phyloP scores from a whole-genome alignment of 2,888 invertebrate species.

The Lucinisca nassula region DNA sequence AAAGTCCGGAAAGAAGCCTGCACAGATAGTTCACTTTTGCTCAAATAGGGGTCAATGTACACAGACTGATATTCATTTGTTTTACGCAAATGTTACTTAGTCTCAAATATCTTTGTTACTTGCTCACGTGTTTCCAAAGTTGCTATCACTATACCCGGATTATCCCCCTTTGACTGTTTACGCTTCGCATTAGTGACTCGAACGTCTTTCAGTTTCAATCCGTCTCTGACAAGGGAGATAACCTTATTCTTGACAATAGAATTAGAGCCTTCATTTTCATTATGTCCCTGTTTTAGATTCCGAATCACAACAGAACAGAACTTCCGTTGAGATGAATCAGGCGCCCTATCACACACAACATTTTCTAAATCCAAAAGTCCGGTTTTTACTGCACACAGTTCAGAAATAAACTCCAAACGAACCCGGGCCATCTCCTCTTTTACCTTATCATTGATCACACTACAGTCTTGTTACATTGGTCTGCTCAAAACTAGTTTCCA shows the following conservation, averaged over 20 bases:
- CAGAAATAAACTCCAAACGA: background rate
- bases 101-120: background rate
- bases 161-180: constrained; percentile 7
- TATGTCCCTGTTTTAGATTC: background rate
- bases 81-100: background rate
- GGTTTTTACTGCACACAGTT: background rate
- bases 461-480: background rate
- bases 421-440: background rate
- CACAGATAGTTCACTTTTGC: background rate
- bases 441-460: background rate
- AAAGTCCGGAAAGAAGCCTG: background rate
- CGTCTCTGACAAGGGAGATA: constrained; percentile 19
- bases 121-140: background rate
- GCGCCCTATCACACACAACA: background rate
- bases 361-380: background rate
- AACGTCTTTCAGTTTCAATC: constrained; percentile 6
- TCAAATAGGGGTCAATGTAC: constrained; percentile 1
- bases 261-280: background rate
- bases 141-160: background rate
- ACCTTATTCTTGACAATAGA: constrained; percentile 11
- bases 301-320: background rate
- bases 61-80: constrained; percentile 9
- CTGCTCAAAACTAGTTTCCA: background rate
- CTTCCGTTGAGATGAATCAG: background rate
- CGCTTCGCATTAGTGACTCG: background rate